A percentile compares a stretch with the other conserved stretches of the same genome.
Evolutionary conservation across 2,888 invertebrate genomes (phyloP).

Genomic region (Philereme vetulata): DNA sequence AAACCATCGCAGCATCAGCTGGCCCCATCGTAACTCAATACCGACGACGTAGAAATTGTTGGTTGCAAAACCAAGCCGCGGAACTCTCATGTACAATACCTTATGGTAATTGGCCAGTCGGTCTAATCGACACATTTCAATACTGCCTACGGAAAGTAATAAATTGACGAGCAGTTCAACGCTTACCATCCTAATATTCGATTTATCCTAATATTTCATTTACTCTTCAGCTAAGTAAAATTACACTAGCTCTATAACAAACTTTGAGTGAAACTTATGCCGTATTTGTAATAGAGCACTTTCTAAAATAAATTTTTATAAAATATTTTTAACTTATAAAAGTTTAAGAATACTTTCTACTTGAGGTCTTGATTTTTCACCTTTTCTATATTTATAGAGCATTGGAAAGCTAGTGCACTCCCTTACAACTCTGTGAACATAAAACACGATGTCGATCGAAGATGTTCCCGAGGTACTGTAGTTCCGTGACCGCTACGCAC

Average conservation of each 20-base stretch:
- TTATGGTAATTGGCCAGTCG: slow-evolving; percentile 67
- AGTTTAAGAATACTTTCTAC: slow-evolving; percentile 2
- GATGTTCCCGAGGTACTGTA: slow-evolving; percentile 39
- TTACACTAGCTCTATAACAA: slow-evolving; percentile 12
- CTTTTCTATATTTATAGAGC: slow-evolving; percentile 24
- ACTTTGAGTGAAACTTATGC: not conserved
- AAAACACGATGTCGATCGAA: slow-evolving; percentile 41
- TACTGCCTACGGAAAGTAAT: slow-evolving; percentile 40
- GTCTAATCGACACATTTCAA: slow-evolving; percentile 67
- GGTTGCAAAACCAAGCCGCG: slow-evolving; percentile 63
- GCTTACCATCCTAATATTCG: slow-evolving; percentile 29
- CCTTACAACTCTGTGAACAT: slow-evolving; percentile 31
- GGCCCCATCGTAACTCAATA: slow-evolving; percentile 75
- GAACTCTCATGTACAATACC: slow-evolving; percentile 58
- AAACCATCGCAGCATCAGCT: slow-evolving; percentile 80
- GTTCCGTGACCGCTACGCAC: slow-evolving; percentile 63
- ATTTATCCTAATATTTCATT: slow-evolving; percentile 29
- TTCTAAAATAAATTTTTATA: not conserved
- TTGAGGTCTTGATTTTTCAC: slow-evolving; percentile 19
- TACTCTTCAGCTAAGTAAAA: slow-evolving; percentile 14
- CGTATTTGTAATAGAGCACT: not conserved
- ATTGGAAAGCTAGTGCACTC: slow-evolving; percentile 22
- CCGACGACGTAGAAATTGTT: slow-evolving; percentile 77
- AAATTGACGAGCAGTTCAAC: slow-evolving; percentile 29
- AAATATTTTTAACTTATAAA: slow-evolving; percentile 4